phyloP scores from a whole-genome alignment of 2,113 vertebrate species.

The Podilymbus podiceps region DNA sequence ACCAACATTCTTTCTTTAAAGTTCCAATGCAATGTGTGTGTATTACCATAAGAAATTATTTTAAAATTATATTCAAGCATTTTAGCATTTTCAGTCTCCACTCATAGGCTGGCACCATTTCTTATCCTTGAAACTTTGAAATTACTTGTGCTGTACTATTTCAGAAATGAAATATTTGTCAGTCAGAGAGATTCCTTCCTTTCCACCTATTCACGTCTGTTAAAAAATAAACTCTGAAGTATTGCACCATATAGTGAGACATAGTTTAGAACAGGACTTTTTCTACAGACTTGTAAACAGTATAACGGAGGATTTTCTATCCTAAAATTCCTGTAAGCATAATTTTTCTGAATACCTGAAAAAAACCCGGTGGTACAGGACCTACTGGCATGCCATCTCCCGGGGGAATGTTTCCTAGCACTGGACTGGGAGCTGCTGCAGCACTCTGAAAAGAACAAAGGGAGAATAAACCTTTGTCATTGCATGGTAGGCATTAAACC shows the following conservation, averaged over 20 bases:
- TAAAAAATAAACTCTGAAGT: background rate
- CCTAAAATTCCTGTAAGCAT: constrained; percentile 69
- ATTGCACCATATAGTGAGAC: constrained; percentile 19
- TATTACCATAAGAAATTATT: background rate
- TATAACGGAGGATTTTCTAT: constrained; percentile 45
- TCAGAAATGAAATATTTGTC: background rate
- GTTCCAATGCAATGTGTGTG: background rate
- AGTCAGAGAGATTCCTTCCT: background rate
- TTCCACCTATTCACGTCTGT: background rate
- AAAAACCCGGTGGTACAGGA: constrained; percentile 95
- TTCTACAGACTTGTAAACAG: constrained; percentile 51
- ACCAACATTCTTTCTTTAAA: background rate
- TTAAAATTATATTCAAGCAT: background rate
- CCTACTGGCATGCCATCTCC: constrained; percentile 98
- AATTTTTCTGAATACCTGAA: constrained; percentile 89
- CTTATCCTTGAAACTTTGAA: background rate
- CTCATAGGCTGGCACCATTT: background rate
- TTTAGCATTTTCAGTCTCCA: background rate
- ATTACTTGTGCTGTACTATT: background rate
- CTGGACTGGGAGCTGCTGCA: constrained; percentile 94
- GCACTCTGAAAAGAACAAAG: constrained; percentile 90
- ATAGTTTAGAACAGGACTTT: constrained; percentile 37
- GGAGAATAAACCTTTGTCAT: constrained; percentile 80
- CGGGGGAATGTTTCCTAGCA: constrained; percentile 94
- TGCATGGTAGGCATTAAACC: constrained; percentile 73